A percentile compares a stretch with the other conserved stretches of the same genome.
Evolutionary conservation across 2,888 invertebrate genomes (phyloP).

Genomic region (Apocheima hispidaria): DNA sequence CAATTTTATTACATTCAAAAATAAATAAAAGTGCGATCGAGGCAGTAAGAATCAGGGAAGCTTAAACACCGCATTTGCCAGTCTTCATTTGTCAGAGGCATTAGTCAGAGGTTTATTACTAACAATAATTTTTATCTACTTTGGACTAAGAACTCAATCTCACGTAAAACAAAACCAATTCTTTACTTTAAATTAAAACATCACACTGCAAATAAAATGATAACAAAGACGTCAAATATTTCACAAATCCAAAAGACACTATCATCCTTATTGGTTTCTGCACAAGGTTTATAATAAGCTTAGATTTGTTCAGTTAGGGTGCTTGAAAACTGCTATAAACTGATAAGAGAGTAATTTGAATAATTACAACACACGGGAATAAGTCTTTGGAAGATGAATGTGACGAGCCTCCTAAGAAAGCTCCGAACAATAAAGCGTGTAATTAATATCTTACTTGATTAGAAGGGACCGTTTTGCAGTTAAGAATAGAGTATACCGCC

Average conservation of each 20-base stretch:
- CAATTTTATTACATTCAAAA: too few species aligned
- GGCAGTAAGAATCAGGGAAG: too few species aligned
- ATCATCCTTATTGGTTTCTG: constrained; percentile 34
- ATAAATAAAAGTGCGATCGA: too few species aligned
- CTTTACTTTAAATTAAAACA: constrained; percentile 56
- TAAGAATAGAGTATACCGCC: too few species aligned
- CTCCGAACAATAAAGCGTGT: constrained; percentile 48
- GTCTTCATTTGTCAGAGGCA: too few species aligned
- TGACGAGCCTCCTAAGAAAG: constrained; percentile 59
- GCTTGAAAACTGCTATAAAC: constrained; percentile 72
- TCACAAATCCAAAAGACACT: constrained; percentile 23
- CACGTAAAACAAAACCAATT: constrained; percentile 55
- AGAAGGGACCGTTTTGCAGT: constrained; percentile 4
- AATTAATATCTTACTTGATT: constrained; percentile 38
- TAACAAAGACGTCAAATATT: constrained; percentile 49
- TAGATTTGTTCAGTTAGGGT: constrained; percentile 46
- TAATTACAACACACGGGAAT: constrained; percentile 72
- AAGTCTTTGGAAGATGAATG: constrained; percentile 77
- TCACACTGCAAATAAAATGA: constrained; percentile 53
- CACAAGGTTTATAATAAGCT: constrained; percentile 45
- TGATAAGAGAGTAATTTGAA: constrained; percentile 81
- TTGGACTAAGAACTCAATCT: constrained; percentile 28
- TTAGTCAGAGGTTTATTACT: background rate
- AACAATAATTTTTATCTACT: background rate
- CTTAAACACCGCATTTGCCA: too few species aligned